Evolutionary conservation across 2,797 vertebrate species (phyloP).

Genomic region (Lepilemur septentrionalis): DNA sequence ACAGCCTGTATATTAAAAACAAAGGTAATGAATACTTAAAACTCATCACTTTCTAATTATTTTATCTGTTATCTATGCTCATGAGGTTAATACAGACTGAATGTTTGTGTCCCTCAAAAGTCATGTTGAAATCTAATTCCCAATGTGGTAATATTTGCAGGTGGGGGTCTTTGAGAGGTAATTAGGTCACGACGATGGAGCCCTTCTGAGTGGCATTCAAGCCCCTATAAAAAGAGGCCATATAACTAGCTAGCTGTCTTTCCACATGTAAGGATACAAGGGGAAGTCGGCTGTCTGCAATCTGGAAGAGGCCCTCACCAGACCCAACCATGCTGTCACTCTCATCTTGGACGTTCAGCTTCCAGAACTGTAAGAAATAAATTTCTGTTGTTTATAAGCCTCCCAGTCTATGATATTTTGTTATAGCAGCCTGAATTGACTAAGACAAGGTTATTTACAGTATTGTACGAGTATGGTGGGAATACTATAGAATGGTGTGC

Average conservation of each 20-base stretch:
- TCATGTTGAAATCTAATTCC: not conserved
- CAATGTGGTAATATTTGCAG: not conserved
- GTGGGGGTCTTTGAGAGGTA: not conserved
- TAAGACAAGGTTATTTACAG: not conserved
- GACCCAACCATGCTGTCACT: not conserved
- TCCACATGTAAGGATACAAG: not conserved
- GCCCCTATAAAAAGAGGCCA: not conserved
- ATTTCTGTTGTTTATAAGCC: not conserved
- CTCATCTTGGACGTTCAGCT: not conserved
- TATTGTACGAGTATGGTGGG: not conserved
- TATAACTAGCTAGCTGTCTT: not conserved
- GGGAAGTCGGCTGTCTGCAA: not conserved
- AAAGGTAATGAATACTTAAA: not conserved
- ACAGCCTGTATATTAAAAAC: not conserved
- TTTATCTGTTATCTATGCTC: not conserved
- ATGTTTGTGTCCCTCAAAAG: not conserved
- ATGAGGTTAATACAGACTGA: not conserved
- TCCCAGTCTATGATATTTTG: not conserved
- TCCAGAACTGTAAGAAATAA: not conserved
- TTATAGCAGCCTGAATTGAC: not conserved
- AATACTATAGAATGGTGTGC: not conserved
- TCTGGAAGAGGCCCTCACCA: not conserved
- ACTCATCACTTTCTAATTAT: not conserved
- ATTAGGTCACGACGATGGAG: not conserved
- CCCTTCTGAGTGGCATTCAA: not conserved